Percentiles rank a stretch among this genome's conserved stretches.
Evolutionary conservation across 2,888 invertebrate genomes (phyloP).

Genomic region (Clepsis dumicolana): DNA sequence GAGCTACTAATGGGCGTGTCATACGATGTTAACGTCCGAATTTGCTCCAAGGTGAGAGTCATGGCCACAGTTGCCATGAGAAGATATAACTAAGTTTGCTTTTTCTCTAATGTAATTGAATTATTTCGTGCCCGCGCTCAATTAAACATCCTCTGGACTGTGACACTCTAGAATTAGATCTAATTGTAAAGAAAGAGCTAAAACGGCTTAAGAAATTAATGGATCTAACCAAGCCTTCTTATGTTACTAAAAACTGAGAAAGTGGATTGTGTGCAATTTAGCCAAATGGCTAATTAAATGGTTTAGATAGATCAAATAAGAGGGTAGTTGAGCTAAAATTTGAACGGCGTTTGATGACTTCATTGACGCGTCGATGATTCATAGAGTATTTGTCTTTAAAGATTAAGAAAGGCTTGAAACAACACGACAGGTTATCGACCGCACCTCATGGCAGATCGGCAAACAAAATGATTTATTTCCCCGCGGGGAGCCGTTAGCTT

Average conservation of each 20-base stretch:
- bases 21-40: constrained; percentile 22
- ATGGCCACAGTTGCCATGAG: constrained; percentile 29
- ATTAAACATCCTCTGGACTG: constrained; percentile 30
- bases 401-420: constrained; percentile 16
- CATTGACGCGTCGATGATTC: constrained; percentile 6
- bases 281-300: background rate
- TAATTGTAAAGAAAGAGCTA: constrained; percentile 29
- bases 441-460: constrained; percentile 16
- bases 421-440: constrained; percentile 29
- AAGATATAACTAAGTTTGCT: constrained; percentile 25
- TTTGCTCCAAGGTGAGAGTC: constrained; percentile 38
- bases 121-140: constrained; percentile 36
- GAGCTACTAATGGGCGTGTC: constrained; percentile 18
- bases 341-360: constrained; percentile 2
- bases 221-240: constrained; percentile 1
- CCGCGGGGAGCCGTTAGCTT: constrained; percentile 44
- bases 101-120: constrained; percentile 36
- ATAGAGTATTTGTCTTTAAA: constrained; percentile 1
- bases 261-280: constrained; percentile 6
- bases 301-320: background rate
- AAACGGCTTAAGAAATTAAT: constrained; percentile 22
- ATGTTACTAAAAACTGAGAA: constrained; percentile 16
- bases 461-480: constrained; percentile 47
- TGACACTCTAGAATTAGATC: constrained; percentile 30
- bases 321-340: background rate